Conservation (phyloP, 2,797 vertebrate genomes). For the Sebastes trivittatus region DNA sequence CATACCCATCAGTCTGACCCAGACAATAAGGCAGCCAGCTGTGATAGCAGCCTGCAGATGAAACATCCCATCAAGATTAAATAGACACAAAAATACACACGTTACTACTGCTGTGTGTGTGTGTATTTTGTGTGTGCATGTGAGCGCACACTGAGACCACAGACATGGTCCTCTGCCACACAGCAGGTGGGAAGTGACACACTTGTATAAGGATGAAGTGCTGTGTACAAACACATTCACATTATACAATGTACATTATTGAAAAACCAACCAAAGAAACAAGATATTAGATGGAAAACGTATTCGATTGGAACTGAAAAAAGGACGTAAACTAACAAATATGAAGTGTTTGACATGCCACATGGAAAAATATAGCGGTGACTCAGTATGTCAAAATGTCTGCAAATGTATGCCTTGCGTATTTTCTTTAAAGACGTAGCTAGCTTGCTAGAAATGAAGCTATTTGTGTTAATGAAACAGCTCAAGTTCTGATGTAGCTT, state of each 20-base stretch:
- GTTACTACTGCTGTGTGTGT: constrained; percentile 66
- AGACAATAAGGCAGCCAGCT: constrained; percentile 95
- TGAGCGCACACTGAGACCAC: constrained; percentile 17
- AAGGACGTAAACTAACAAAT: neutral
- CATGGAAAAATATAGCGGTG: neutral
- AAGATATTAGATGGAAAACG: fast-evolving
- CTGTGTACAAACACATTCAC: neutral
- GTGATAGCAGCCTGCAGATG: constrained; percentile 97
- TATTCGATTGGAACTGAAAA: neutral
- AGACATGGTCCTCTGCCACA: neutral
- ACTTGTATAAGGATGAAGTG: constrained; percentile 23
- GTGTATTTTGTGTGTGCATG: constrained; percentile 17
- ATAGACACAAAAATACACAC: constrained; percentile 85
- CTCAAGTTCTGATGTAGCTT: neutral
- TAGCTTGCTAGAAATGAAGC: neutral
- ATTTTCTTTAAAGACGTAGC: neutral
- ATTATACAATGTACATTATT: neutral
- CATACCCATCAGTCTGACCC: constrained; percentile 83
- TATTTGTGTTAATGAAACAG: neutral
- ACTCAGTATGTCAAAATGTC: neutral
- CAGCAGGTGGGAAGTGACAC: constrained; percentile 43
- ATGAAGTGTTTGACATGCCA: neutral
- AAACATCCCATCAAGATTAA: constrained; percentile 94
- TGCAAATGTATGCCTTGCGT: neutral
- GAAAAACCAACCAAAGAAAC: neutral